A percentile compares a stretch with the other conserved stretches of the same genome.
Evolutionary conservation across 2,888 invertebrate genomes (phyloP).

Genomic region (Melanargia galathea): DNA sequence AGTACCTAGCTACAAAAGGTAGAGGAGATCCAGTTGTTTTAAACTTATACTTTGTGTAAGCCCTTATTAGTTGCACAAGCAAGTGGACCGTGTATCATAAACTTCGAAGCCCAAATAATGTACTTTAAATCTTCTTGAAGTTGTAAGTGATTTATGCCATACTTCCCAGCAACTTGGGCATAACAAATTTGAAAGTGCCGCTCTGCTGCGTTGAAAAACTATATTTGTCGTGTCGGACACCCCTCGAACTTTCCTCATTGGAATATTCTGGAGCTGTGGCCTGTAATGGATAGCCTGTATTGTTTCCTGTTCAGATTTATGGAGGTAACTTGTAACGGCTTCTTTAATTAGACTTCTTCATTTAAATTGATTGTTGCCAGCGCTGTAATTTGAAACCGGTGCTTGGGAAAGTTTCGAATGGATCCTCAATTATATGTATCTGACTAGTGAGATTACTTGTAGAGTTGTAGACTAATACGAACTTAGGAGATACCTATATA

Average conservation of each 20-base stretch:
- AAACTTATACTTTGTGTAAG: constrained; percentile 2
- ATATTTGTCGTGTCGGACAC: constrained; percentile 66
- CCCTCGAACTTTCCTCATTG: constrained; percentile 71
- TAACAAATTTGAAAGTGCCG: constrained; percentile 66
- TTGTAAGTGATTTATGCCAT: constrained; percentile 59
- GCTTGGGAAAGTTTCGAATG: constrained; percentile 25
- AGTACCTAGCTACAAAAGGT: background rate
- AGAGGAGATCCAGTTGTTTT: background rate
- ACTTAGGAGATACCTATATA: background rate
- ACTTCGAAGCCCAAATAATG: constrained; percentile 35
- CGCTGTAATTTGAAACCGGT: constrained; percentile 60
- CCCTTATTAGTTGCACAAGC: constrained; percentile 22
- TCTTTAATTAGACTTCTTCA: constrained; percentile 81
- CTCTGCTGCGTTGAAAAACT: constrained; percentile 72
- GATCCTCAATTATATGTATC: constrained; percentile 29
- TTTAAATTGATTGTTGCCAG: constrained; percentile 79
- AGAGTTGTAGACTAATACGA: constrained; percentile 2
- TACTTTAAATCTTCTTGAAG: constrained; percentile 36
- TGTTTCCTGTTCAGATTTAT: constrained; percentile 79
- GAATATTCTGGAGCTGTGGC: constrained; percentile 74
- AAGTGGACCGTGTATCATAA: constrained; percentile 29
- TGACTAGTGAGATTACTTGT: constrained; percentile 24
- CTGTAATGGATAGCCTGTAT: constrained; percentile 78
- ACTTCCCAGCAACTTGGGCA: constrained; percentile 52
- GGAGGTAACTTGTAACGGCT: constrained; percentile 81